Base-by-base conservation (phyloP, 2,797 vertebrate species). In the Sylvilagus floridanus region DNA sequence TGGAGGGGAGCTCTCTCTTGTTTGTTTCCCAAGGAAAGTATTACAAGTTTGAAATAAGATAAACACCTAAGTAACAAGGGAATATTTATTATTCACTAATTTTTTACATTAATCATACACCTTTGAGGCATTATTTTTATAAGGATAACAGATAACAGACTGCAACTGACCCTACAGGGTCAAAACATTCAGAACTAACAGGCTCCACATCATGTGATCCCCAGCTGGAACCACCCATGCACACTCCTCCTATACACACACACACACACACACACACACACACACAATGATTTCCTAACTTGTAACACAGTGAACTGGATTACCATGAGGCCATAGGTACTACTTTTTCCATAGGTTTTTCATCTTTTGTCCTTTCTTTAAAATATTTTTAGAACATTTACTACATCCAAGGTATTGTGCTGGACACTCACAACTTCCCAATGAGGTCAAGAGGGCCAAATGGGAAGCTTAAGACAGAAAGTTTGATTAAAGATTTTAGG, bases 11-110 rank as follows among this genome's bases (percentile, higher is more conserved):
- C 8, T 42, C 42, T 9, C 42, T 42, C 42, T 8, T 42, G 42
- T 42, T 9, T 42, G 42, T 42, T 42, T 42, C 42, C 42, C 42
- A 42, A 42, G 42, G 42, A 42, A 42, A 42, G 42, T 42, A 42
- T 42, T 42, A 42, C 42, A 42, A 42, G 42, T 42, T 42, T 42
- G 42, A 42, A 42, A 42, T 42, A 42, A 37, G 7, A 37, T 78
- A 37, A 65, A 71, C 22, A 63, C 47, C 57, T 52, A 63, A 72
- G 12, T 79, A 14, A 42, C 37, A 73, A 3, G 54, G 57, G 26
- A 73, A 66, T 54, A 79, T 90, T 84, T 89, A 11, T 12, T 63
- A 54, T 77, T 77, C 47, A 84, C 42, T 78, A 42, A 26, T n/a
- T 83, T 92, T 92, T 42, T 47, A 79, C 7, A 10, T 62, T 62